These are phyloP conservation scores for Misgurnus anguillicaudatus DNA, from an alignment of 2,113 vertebrate genomes.

Conservation along the genomic window DNA sequence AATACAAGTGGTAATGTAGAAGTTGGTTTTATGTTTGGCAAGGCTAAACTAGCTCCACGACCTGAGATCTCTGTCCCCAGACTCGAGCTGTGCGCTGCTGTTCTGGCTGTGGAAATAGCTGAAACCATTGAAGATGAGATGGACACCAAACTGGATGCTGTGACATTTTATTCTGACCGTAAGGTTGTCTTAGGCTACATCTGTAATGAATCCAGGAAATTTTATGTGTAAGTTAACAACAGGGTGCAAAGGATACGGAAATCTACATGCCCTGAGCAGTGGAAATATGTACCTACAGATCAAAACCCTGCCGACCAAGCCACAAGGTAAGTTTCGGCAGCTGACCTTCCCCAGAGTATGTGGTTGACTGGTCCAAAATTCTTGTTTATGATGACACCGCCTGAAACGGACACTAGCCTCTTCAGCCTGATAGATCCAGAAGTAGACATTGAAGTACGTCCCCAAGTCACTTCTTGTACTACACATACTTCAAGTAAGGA, in stretches of 20 bases:
- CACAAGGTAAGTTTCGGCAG: neutral
- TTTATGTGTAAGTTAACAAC: neutral
- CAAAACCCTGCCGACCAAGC: neutral
- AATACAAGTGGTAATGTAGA: neutral
- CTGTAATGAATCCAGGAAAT: neutral
- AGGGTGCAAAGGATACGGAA: neutral
- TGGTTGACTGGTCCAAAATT: neutral
- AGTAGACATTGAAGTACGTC: neutral
- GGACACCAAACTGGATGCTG: neutral
- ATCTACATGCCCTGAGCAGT: neutral
- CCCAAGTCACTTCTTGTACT: neutral
- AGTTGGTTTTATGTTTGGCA: slow-evolving; percentile 40
- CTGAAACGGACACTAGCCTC: neutral
- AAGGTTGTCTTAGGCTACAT: slow-evolving; percentile 6
- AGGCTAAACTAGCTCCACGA: slow-evolving; percentile 31
- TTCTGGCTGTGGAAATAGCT: slow-evolving; percentile 42
- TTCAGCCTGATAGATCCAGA: neutral
- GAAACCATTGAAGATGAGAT: neutral
- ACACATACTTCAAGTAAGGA: no score
- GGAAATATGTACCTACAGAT: neutral
- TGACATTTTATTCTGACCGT: neutral
- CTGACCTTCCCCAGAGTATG: neutral
- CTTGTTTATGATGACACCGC: neutral
- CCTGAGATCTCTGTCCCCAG: slow-evolving; percentile 16
- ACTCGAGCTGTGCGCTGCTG: slow-evolving; percentile 36